These are phyloP conservation scores for Dendropsophus ebraccatus DNA, from an alignment of 2,113 vertebrate species.

Conservation along the genomic window DNA sequence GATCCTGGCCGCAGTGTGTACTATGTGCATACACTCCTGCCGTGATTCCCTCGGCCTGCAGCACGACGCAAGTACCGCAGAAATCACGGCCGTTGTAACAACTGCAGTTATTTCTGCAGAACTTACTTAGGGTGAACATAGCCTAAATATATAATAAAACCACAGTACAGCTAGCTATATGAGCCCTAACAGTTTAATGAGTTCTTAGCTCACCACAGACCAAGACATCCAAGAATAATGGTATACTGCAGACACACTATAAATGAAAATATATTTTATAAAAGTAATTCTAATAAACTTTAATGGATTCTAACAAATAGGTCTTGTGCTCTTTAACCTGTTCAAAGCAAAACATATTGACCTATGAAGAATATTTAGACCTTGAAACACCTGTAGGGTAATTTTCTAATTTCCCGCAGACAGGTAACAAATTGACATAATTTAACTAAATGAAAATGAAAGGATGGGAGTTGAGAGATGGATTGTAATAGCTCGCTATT, in stretches of 20 bases:
- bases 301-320: background rate
- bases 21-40: too few relatives aligned
- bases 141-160: too few relatives aligned
- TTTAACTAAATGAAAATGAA: constrained; percentile 52
- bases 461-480: constrained; percentile 15
- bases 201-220: too few relatives aligned
- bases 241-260: background rate
- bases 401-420: constrained; percentile 39
- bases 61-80: too few relatives aligned
- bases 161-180: too few relatives aligned
- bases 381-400: constrained; percentile 46
- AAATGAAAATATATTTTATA: background rate
- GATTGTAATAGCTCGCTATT: constrained; percentile 29
- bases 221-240: background rate
- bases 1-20: too few relatives aligned
- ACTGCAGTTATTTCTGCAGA: too few relatives aligned
- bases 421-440: constrained; percentile 50
- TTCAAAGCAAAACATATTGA: constrained; percentile 41
- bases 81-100: too few relatives aligned
- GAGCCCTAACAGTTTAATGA: too few relatives aligned
- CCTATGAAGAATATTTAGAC: constrained; percentile 21
- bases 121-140: too few relatives aligned
- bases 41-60: too few relatives aligned
- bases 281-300: background rate
- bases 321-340: constrained; percentile 8